Conservation (phyloP, 30 jellyfish, hydroid and myxozoan genomes). For the Aurelia aurita region DNA sequence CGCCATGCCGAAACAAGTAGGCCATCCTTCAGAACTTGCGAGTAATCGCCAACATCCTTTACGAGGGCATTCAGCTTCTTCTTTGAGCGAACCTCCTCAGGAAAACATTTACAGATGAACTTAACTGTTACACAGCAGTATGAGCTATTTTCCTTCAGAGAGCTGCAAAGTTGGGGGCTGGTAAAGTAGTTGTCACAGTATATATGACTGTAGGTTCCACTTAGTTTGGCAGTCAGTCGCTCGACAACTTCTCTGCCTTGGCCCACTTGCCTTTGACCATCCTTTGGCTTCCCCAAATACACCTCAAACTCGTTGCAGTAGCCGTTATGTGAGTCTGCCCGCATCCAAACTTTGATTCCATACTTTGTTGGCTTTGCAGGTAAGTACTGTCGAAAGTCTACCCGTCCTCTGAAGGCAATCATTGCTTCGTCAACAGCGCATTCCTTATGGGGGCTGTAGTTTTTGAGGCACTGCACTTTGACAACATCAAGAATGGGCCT, state of each 20-base stretch:
- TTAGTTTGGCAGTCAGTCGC: no score
- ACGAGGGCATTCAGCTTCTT: constrained; percentile 8
- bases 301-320: constrained; percentile 17
- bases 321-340: constrained; percentile 24
- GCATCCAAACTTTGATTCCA: constrained; percentile 34
- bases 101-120: neutral
- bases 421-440: constrained; percentile 3
- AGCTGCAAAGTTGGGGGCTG: neutral
- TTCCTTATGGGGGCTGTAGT: constrained; percentile 21
- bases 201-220: neutral
- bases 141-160: no score
- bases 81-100: neutral
- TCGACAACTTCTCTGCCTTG: neutral
- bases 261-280: neutral
- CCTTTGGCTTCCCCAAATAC: constrained; percentile 7
- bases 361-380: constrained; percentile 39
- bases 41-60: neutral
- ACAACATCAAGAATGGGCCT: neutral
- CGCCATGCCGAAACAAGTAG: neutral
- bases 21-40: constrained; percentile 1
- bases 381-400: constrained; percentile 9
- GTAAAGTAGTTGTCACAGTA: neutral
- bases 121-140: neutral
- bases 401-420: neutral
- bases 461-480: neutral